Percentiles rank a stretch among this genome's conserved stretches.
phyloP scores from a whole-genome alignment of 2,888 invertebrate species.

The Frankliniella fusca region DNA sequence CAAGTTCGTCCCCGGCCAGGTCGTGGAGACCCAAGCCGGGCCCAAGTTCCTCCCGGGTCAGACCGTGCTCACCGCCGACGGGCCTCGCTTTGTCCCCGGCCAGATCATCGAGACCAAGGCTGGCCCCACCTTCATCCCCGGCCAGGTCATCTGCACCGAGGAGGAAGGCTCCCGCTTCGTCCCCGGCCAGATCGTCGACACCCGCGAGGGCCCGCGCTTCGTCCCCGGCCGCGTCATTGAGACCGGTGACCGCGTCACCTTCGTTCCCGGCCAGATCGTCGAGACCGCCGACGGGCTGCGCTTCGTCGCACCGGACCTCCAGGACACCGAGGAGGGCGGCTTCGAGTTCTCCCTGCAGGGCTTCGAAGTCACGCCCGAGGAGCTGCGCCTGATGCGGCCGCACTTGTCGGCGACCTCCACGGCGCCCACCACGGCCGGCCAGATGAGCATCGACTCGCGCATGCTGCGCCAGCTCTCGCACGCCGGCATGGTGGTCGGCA shows the following conservation, averaged over 20 bases:
- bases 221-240: conserved; percentile 53
- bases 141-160: conserved; percentile 66
- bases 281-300: conserved; percentile 55
- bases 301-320: conserved; percentile 65
- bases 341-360: conserved; percentile 68
- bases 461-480: conserved; percentile 63
- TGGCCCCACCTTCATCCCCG: conserved; percentile 73
- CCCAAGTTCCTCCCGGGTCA: conserved; percentile 67
- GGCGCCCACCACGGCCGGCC: conserved; percentile 54
- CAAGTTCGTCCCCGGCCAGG: conserved; percentile 74
- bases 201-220: conserved; percentile 63
- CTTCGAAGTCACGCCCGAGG: conserved; percentile 55
- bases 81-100: conserved; percentile 71
- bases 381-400: conserved; percentile 48
- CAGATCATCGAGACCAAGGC: conserved; percentile 70
- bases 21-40: conserved; percentile 63
- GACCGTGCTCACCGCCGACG: conserved; percentile 66
- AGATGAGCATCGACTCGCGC: conserved; percentile 60
- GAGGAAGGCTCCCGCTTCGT: conserved; percentile 59
- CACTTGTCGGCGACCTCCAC: conserved; percentile 44
- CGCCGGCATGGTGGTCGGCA: conserved; percentile 64
- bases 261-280: conserved; percentile 52
- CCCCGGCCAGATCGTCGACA: conserved; percentile 68
- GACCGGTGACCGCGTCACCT: conserved; percentile 49
- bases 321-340: conserved; percentile 60